Conservation (phyloP, 2,888 invertebrate species). For the Margaritifera margaritifera region DNA sequence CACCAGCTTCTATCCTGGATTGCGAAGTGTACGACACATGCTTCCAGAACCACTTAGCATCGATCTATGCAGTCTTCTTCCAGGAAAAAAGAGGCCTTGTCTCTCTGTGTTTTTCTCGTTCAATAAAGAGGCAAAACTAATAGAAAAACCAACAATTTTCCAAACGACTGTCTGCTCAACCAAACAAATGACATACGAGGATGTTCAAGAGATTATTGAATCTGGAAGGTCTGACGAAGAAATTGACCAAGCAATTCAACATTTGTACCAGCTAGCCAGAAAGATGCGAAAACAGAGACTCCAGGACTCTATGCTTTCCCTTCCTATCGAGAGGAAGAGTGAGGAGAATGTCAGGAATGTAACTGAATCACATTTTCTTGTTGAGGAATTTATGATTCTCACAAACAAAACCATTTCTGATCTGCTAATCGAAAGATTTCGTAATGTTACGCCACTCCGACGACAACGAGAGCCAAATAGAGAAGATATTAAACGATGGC, state of each 20-base stretch:
- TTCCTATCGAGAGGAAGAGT: constrained; percentile 11
- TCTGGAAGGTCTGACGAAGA: background rate
- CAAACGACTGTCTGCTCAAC: constrained; percentile 14
- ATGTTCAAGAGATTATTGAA: constrained; percentile 19
- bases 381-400: constrained; percentile 42
- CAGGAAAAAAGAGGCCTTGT: constrained; percentile 21
- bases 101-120: constrained; percentile 34
- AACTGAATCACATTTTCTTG: constrained; percentile 28
- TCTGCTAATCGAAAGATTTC: constrained; percentile 13
- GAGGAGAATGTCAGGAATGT: background rate
- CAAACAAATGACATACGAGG: constrained; percentile 15
- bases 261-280: constrained; percentile 23
- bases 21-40: constrained; percentile 25
- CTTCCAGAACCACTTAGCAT: constrained; percentile 34
- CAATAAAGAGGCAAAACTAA: constrained; percentile 1
- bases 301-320: constrained; percentile 18
- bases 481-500: constrained; percentile 23
- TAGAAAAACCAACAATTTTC: background rate
- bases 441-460: constrained; percentile 24
- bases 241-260: constrained; percentile 12
- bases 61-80: constrained; percentile 23
- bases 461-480: constrained; percentile 27
- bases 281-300: constrained; percentile 23
- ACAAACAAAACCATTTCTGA: constrained; percentile 32
- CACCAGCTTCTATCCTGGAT: constrained; percentile 32